Evolutionary conservation across 2,113 vertebrate genomes (phyloP).

Genomic region (Cinclus cinclus): DNA sequence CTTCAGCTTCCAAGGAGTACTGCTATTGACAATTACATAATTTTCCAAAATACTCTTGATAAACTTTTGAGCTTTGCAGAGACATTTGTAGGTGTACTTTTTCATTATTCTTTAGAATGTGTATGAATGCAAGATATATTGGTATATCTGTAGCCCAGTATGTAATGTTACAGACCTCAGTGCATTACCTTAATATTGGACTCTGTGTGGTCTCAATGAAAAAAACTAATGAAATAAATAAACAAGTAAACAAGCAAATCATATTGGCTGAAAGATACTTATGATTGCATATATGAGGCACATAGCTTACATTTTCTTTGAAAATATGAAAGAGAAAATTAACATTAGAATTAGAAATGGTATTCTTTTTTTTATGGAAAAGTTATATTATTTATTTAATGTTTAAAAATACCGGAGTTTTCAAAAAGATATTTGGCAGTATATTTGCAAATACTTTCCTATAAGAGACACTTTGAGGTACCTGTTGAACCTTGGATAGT

Average conservation of each 20-base stretch:
- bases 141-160: not conserved
- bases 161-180: not conserved
- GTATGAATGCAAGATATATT: not conserved
- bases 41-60: not conserved
- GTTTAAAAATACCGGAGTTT: not conserved
- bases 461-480: not conserved
- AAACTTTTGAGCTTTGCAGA: not conserved
- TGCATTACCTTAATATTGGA: not conserved
- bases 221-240: not conserved
- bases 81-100: not conserved
- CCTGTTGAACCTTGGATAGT: not conserved
- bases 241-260: not conserved
- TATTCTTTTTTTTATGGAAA: not conserved
- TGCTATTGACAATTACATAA: not conserved
- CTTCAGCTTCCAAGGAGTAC: not conserved
- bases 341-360: not conserved
- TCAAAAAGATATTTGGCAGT: not conserved
- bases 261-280: not conserved
- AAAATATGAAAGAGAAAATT: not conserved
- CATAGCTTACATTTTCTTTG: not conserved
- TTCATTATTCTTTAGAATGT: not conserved
- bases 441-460: not conserved
- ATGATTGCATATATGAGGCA: not conserved
- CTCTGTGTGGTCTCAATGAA: not conserved
- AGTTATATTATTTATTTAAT: not conserved